Evolutionary conservation across 2,797 vertebrate genomes (phyloP).

Genomic region (Intellagama lesueurii): DNA sequence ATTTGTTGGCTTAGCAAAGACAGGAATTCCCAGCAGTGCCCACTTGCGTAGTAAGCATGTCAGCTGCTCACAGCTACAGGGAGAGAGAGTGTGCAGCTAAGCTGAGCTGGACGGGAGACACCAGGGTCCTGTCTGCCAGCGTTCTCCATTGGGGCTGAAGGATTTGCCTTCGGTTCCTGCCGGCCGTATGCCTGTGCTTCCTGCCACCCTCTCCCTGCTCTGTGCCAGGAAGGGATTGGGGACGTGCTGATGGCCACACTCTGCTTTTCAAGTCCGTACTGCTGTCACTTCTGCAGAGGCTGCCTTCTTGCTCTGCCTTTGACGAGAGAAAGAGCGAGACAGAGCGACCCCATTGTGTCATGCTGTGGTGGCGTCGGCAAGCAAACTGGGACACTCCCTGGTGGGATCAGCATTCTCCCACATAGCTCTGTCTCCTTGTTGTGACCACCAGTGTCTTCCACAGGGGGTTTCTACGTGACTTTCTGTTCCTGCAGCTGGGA

Average conservation of each 20-base stretch:
- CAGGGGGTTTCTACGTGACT: not conserved
- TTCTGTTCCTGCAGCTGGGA: not conserved
- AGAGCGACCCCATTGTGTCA: slow-evolving; percentile 32
- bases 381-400: slow-evolving; percentile 11
- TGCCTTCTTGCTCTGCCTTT: not conserved
- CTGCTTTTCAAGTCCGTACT: not conserved
- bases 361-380: not conserved
- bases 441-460: not conserved
- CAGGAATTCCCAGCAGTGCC: not conserved
- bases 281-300: not conserved
- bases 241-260: not conserved
- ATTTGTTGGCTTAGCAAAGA: slow-evolving; percentile 26
- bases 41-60: not conserved
- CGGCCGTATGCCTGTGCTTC: not conserved
- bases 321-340: slow-evolving; percentile 5
- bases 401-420: not conserved
- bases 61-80: slow-evolving; percentile 18
- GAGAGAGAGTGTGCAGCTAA: not conserved
- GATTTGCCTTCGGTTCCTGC: not conserved
- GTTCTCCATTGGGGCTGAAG: not conserved
- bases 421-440: not conserved
- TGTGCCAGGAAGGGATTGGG: not conserved
- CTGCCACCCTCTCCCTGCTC: not conserved
- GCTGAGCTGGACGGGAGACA: not conserved
- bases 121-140: not conserved